Evolutionary conservation across 2,888 invertebrate genomes (phyloP).

Genomic region (Petrophora chlorosata): DNA sequence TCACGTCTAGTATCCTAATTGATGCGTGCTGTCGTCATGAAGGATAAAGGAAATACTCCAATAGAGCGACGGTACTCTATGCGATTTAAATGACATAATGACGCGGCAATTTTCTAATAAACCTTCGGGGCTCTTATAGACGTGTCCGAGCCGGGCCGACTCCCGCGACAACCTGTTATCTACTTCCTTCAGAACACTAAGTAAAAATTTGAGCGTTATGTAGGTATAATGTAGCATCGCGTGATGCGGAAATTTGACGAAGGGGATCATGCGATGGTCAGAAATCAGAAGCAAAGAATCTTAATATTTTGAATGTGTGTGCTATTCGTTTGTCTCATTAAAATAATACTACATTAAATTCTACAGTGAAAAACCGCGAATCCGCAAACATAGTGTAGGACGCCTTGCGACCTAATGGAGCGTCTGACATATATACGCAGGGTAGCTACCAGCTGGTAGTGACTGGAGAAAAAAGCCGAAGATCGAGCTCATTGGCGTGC

Average conservation of each 20-base stretch:
- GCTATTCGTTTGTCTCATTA: background rate
- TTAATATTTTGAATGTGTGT: too few species aligned
- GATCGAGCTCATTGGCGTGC: too few species aligned
- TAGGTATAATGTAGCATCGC: background rate
- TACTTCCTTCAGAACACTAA: constrained; percentile 73
- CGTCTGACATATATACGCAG: too few species aligned
- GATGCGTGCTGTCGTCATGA: constrained; percentile 79
- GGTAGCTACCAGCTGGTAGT: too few species aligned
- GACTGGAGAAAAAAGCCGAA: too few species aligned
- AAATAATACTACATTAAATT: background rate
- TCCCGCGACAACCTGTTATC: constrained; percentile 76
- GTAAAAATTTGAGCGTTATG: constrained; percentile 26
- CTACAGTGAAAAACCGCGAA: too few species aligned
- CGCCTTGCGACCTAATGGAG: too few species aligned
- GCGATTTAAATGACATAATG: constrained; percentile 85
- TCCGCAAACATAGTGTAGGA: too few species aligned
- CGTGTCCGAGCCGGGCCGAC: constrained; percentile 68
- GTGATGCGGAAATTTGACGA: background rate
- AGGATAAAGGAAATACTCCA: constrained; percentile 83
- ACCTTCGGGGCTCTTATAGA: constrained; percentile 80
- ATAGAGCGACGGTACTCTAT: constrained; percentile 82
- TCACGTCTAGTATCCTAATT: constrained; percentile 73
- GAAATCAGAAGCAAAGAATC: too few species aligned
- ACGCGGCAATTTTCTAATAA: constrained; percentile 83
- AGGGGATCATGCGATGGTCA: too few species aligned